Base-by-base conservation (phyloP, 2,888 invertebrate genomes). In the Psylliodes chrysocephalus region DNA sequence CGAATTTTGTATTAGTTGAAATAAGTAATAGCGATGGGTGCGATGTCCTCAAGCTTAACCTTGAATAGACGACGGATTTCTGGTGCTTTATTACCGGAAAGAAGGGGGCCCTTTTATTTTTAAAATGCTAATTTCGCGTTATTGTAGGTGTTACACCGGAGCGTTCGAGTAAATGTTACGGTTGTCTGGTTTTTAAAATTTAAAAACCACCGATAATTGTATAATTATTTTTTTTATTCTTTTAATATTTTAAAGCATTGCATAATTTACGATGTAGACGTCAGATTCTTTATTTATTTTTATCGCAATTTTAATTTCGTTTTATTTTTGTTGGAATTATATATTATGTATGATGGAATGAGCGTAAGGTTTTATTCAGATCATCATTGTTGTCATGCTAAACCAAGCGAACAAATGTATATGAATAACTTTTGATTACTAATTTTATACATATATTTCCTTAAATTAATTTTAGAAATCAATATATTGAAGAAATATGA, bases 71-170 rank as follows among this genome's bases (percentile, higher is more conserved):
- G 53, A 44, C 57, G n/a, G 38, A 44, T 44, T 18, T 60, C 46
- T 53, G 8, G 18, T 49, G 55, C 19, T 54, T 33, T 33, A 14
- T 55, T 53, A 61, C 67, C 67, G 69, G 65, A 69, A 69, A n/a
- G n/a, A n/a, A 69, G 61, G 61, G 66, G 66, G 59, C 61, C 60
- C 65, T 61, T 67, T n/a, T n/a, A n/a, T n/a, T n/a, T 69, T 67
- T 62, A 56, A 68, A 69, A 65, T 65, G 65, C 64, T 64, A 64
- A 66, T 66, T 61, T 51, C 17, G 53, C 22, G 49, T 49, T 44
- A 63, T 63, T 59, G 63, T 65, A 68, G 68, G 60, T 68, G 68
- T 63, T 60, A 40, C 56, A 60, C 54, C 52, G 40, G 63, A 60
- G 63, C 56, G n/a, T n/a, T n/a, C n/a, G n/a, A 63, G 17, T 17